Evolutionary conservation across 2,797 vertebrate species (phyloP).

Genomic region (Garrulus glandarius): DNA sequence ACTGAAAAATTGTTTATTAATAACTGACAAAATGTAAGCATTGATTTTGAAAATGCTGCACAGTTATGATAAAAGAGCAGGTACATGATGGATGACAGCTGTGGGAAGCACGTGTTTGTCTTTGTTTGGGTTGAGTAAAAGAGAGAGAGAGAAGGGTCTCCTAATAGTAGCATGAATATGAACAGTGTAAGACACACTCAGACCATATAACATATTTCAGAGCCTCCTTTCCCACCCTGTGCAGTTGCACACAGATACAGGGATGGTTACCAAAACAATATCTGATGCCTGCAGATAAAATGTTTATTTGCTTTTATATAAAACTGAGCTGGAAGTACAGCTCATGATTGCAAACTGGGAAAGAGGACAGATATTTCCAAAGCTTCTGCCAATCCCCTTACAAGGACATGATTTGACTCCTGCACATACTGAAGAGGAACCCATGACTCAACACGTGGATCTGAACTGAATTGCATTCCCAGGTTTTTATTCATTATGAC

Average conservation of each 20-base stretch:
- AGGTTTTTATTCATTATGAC: background rate
- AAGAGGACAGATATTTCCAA: conserved; percentile 2
- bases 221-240: background rate
- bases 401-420: background rate
- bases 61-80: background rate
- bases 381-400: conserved; percentile 7
- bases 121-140: background rate
- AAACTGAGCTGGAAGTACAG: background rate
- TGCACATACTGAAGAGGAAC: background rate
- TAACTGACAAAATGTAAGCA: background rate
- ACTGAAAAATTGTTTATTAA: background rate
- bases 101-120: background rate
- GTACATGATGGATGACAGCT: background rate
- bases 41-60: background rate
- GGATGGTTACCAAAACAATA: background rate
- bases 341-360: background rate
- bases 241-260: background rate
- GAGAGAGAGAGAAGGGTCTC: background rate
- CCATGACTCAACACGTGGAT: background rate
- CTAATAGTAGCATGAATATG: background rate
- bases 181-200: background rate
- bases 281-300: background rate
- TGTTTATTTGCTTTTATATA: background rate
- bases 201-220: background rate
- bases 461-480: background rate